Percentiles rank a stretch among this genome's conserved stretches.
phyloP scores from a whole-genome alignment of 2,113 vertebrate genomes.

The Centrocercus urophasianus region DNA sequence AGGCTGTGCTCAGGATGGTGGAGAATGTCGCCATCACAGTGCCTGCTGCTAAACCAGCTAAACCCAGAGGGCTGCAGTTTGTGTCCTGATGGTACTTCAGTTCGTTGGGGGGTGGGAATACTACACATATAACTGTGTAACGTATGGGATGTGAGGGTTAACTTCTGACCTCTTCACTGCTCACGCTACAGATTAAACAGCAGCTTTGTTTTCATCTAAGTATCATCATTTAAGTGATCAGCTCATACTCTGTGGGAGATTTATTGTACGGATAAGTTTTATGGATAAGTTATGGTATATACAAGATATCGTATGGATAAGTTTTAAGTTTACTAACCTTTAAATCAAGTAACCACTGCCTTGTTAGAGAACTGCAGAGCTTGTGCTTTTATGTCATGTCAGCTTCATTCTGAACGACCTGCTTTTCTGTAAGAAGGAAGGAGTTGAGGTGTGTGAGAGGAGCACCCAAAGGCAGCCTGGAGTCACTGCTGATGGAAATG shows the following conservation, averaged over 20 bases:
- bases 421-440: not conserved
- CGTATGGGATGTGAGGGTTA: rapidly evolving
- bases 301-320: not conserved
- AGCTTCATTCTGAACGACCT: not conserved
- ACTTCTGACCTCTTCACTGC: not conserved
- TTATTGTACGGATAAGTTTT: not conserved
- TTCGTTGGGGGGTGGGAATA: not conserved
- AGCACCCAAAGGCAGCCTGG: not conserved
- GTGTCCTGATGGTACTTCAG: not conserved
- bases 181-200: not conserved
- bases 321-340: not conserved
- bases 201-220: not conserved
- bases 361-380: not conserved
- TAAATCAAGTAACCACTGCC: not conserved
- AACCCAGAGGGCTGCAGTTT: not conserved
- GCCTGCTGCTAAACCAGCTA: rapidly evolving
- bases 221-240: not conserved
- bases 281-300: too few relatives aligned
- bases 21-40: rapidly evolving
- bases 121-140: too few relatives aligned
- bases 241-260: not conserved
- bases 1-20: not conserved
- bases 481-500: not conserved
- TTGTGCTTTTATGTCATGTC: not conserved
- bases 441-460: too few relatives aligned